Conservation (phyloP, 2,113 vertebrate species). For the Junco hyemalis region DNA sequence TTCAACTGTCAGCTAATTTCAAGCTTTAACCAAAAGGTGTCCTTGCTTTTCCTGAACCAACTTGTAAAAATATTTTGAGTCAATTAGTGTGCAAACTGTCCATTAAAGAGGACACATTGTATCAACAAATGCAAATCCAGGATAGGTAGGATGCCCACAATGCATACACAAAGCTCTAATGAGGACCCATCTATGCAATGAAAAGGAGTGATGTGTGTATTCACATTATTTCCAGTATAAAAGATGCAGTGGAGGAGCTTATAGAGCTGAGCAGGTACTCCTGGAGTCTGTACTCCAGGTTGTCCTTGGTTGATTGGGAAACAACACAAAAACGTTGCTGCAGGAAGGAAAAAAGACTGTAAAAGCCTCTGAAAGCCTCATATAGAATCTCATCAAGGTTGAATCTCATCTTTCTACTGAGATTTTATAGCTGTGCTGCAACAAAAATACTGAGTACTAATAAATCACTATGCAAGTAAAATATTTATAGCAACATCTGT, state of each 20-base stretch:
- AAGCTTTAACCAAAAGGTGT: not conserved
- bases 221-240: not conserved
- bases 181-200: not conserved
- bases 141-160: not conserved
- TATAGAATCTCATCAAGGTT: not conserved
- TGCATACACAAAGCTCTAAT: not conserved
- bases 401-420: not conserved
- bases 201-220: not conserved
- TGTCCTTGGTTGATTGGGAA: not conserved
- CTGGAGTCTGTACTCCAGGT: not conserved
- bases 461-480: not conserved
- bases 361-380: not conserved
- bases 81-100: not conserved
- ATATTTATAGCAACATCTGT: not conserved
- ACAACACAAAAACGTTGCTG: not conserved
- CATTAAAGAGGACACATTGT: not conserved
- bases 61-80: slow-evolving; percentile 27
- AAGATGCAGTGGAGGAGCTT: not conserved
- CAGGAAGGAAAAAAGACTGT: not conserved
- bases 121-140: not conserved
- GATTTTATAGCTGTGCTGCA: not conserved
- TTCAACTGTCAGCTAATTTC: not conserved
- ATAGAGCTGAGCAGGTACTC: not conserved
- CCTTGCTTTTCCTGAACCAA: not conserved
- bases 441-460: not conserved